These are phyloP conservation scores for Tachina grossa DNA, from an alignment of 2,888 invertebrate species.

Conservation along the genomic window DNA sequence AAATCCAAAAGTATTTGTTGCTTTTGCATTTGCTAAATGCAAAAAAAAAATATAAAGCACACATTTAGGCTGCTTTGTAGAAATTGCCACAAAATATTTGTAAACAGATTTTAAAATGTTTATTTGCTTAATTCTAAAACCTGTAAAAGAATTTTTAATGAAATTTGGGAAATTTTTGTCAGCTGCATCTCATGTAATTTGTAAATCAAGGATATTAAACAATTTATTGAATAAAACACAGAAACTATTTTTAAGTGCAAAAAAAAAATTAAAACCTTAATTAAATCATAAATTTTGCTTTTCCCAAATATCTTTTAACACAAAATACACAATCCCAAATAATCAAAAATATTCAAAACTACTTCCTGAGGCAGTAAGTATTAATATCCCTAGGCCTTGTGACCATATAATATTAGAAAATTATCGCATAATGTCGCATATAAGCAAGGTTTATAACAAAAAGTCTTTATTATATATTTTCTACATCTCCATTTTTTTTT, in stretches of 20 bases:
- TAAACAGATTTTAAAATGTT: neutral
- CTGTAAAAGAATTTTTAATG: neutral
- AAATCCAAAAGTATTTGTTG: conserved; percentile 30
- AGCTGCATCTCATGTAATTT: neutral
- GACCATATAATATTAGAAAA: neutral
- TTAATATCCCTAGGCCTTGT: neutral
- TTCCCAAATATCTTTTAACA: no score
- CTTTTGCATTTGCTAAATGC: conserved; percentile 45
- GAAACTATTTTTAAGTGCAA: no score
- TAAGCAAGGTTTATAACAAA: conserved; percentile 19
- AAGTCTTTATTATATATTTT: neutral
- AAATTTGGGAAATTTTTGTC: neutral
- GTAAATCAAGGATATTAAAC: no score
- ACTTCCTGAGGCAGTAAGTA: neutral
- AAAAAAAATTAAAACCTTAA: no score
- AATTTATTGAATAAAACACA: no score
- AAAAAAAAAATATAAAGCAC: conserved; percentile 22
- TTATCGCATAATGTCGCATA: neutral
- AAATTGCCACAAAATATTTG: conserved; percentile 4
- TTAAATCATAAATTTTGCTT: no score
- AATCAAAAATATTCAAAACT: neutral
- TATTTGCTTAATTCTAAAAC: conserved; percentile 22
- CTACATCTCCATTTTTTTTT: neutral
- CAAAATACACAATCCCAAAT: neutral
- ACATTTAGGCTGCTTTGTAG: conserved; percentile 36